Base-by-base conservation (phyloP, 2,113 vertebrate species). In the Vireo altiloquus region DNA sequence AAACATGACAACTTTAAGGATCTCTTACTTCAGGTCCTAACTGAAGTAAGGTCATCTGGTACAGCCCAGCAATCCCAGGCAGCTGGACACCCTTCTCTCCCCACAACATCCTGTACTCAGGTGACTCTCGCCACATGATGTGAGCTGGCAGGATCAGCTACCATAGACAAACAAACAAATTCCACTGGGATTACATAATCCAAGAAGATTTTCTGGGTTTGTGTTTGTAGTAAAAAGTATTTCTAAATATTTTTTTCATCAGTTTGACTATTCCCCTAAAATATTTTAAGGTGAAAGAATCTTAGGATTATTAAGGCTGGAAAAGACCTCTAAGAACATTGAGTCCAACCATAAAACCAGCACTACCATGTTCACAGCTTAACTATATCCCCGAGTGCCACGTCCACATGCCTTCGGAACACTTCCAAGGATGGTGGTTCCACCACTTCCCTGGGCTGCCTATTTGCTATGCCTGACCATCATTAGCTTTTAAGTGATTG, bases 181-280 rank as follows among this genome's bases (percentile, higher is more conserved):
- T 69, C 3, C 2, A 7, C 8, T 10, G 3, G 17, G 28, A 63
- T 46, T 12, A 33, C 7, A 28, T 0, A 1, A 57, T 52, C 9
- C 16, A 74, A 64, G 46, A 71, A 44, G 14, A 2, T 52, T 54
- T 77, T 77, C 25, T 33, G 11, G 3, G 0, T 40, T 64, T 68
- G 2, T 63, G 1, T 71, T 89, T 94, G 13, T 27, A 35, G 7
- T 35, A 56, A 82, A 68, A 17, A 59, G 2, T 3, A 64, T 71
- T 85, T 90, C 1, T 27, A 70, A 82, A 52, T 13, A 33, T 20
- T 77, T 89, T 91, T 70, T 87, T 53, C 11, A 28, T 30, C 2
- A 2, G 22, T 54, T 61, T 63, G 21, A 37, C 4, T 52, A 31
- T 60, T 65, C 1, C 5, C 2, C 3, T 63, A 44, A 60, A 80